phyloP scores from a whole-genome alignment of 2,888 invertebrate species.

The Ctenicera cuprea region DNA sequence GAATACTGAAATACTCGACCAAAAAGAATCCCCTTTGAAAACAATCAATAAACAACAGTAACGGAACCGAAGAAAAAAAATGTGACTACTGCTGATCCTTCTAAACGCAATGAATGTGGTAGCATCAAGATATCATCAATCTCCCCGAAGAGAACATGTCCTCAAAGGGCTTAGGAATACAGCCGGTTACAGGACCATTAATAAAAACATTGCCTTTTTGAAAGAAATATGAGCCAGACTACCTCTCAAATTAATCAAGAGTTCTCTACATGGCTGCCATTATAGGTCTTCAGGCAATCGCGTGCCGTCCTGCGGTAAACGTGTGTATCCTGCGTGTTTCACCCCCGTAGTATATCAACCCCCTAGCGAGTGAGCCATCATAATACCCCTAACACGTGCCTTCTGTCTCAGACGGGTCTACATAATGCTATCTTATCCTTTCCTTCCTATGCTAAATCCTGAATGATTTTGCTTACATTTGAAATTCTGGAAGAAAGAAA shows the following conservation, averaged over 20 bases:
- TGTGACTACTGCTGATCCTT: conserved; percentile 10
- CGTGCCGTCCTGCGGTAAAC: conserved; percentile 41
- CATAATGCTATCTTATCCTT: conserved; percentile 47
- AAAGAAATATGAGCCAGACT: conserved; percentile 38
- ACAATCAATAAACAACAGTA: conserved; percentile 10
- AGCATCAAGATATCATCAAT: conserved; percentile 20
- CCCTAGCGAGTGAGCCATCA: conserved; percentile 42
- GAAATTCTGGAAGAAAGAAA: conserved; percentile 14
- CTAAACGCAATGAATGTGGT: conserved; percentile 12
- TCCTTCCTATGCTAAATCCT: conserved; percentile 39
- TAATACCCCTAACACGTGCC: conserved; percentile 49
- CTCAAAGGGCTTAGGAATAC: conserved; percentile 2
- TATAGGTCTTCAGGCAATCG: conserved; percentile 44
- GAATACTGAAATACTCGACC: not conserved
- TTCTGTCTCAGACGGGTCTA: conserved; percentile 47
- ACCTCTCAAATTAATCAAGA: conserved; percentile 46
- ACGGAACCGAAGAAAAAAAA: not conserved
- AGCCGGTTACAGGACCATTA: conserved; percentile 32
- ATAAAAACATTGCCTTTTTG: conserved; percentile 42
- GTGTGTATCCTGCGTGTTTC: conserved; percentile 46
- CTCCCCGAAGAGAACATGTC: conserved; percentile 6
- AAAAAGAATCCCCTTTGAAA: not conserved
- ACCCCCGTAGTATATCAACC: conserved; percentile 37
- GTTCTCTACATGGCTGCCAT: conserved; percentile 40
- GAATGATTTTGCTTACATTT: conserved; percentile 45